A percentile compares a stretch with the other conserved stretches of the same genome.
Conservation (phyloP, 2,888 invertebrate species). For the Hemicrepidius hirtus region DNA sequence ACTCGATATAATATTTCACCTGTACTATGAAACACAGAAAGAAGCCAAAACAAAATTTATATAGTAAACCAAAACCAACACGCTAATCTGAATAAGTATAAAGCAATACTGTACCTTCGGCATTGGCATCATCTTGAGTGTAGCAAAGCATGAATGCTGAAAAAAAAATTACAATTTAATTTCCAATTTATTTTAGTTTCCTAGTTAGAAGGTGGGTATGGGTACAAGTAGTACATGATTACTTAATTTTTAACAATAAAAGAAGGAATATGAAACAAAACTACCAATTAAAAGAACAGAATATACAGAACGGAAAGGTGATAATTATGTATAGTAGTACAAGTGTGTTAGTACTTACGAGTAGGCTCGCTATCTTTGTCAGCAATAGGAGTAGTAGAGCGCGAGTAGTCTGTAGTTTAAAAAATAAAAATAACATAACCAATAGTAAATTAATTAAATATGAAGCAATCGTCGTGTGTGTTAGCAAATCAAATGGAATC, state of each 20-base stretch:
- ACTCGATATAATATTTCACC: slow-evolving; percentile 95
- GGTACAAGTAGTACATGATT: no score
- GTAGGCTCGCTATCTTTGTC: slow-evolving; percentile 70
- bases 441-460: slow-evolving; percentile 54
- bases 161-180: slow-evolving; percentile 70
- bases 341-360: slow-evolving; percentile 67
- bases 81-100: slow-evolving; percentile 56
- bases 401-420: slow-evolving; percentile 68
- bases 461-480: slow-evolving; percentile 40
- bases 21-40: slow-evolving; percentile 76
- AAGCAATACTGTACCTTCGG: slow-evolving; percentile 83
- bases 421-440: slow-evolving; percentile 62
- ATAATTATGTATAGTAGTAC: slow-evolving; percentile 22
- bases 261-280: background rate
- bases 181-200: background rate
- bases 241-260: background rate
- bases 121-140: slow-evolving; percentile 92
- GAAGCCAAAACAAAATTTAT: slow-evolving; percentile 72
- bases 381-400: slow-evolving; percentile 69
- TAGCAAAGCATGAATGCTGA: slow-evolving; percentile 96
- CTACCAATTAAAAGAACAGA: slow-evolving; percentile 15
- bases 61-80: slow-evolving; percentile 67
- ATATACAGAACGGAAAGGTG: slow-evolving; percentile 11
- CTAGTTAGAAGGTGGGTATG: no score
- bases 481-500: slow-evolving; percentile 43